Conservation (phyloP, 1,140 invertebrate genomes). For the Aporrectodea caliginosa region DNA sequence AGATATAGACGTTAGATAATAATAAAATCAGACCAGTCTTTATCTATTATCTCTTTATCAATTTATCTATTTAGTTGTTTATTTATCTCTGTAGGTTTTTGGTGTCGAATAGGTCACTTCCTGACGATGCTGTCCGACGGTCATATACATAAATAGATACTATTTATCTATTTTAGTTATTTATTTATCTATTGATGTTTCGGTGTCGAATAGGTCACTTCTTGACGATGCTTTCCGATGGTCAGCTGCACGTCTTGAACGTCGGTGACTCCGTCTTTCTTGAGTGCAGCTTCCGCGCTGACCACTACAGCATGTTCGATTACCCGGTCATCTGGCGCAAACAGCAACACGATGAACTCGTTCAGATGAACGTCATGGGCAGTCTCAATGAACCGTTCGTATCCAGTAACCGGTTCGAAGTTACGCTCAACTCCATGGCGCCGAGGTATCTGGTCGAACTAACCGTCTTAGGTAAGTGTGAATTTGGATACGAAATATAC, state of each 20-base stretch:
- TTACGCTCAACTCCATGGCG: background rate
- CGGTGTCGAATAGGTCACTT: conserved; percentile 12
- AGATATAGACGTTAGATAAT: too few species aligned
- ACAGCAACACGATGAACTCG: background rate
- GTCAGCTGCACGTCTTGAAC: conserved; percentile 4
- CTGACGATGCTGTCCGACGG: conserved; percentile 9
- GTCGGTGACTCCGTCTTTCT: background rate
- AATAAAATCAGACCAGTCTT: too few species aligned
- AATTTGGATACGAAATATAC: too few species aligned
- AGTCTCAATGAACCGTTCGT: conserved; percentile 17
- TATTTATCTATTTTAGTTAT: background rate
- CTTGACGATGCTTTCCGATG: conserved; percentile 12
- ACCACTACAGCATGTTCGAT: conserved; percentile 18
- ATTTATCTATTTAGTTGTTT: background rate
- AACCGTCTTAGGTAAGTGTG: background rate
- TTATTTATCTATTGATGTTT: background rate
- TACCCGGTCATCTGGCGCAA: conserved; percentile 18
- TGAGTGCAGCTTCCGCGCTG: background rate
- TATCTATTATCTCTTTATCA: background rate
- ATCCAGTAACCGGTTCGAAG: conserved; percentile 5
- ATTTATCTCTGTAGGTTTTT: background rate
- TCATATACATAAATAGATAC: too few species aligned
- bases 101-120: too few species aligned
- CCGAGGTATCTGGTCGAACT: conserved; percentile 7
- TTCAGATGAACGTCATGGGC: conserved; percentile 16